Conservation (phyloP, 2,113 vertebrate species). For the Strix aluco region DNA sequence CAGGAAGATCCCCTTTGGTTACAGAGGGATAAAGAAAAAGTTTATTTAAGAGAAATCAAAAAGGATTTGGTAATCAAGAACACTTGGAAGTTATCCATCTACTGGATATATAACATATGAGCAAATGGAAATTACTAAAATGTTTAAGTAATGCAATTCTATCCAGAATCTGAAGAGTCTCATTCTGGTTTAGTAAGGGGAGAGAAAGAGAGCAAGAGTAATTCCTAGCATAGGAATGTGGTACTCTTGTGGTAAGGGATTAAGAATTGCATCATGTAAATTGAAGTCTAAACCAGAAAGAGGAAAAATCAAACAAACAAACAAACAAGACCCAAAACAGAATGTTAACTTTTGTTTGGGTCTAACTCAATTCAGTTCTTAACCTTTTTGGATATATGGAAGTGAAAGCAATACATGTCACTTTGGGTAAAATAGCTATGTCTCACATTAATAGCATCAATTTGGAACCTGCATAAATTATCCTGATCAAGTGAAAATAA, state of each 20-base stretch:
- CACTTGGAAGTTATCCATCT: constrained; percentile 53
- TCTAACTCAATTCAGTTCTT: constrained; percentile 16
- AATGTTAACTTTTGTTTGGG: constrained; percentile 27
- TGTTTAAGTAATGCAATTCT: constrained; percentile 50
- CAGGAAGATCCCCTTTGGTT: constrained; percentile 4
- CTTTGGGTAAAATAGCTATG: neutral
- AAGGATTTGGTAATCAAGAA: constrained; percentile 61
- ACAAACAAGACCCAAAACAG: neutral
- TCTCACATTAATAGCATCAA: constrained; percentile 20
- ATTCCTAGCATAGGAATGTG: neutral
- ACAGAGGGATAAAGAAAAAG: constrained; percentile 23
- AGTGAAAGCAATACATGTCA: constrained; percentile 6
- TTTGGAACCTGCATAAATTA: constrained; percentile 44
- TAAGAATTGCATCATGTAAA: constrained; percentile 19
- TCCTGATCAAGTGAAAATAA: constrained; percentile 54
- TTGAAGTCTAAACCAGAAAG: constrained; percentile 48
- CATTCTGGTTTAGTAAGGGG: neutral
- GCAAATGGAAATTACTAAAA: constrained; percentile 40
- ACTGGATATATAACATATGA: constrained; percentile 38
- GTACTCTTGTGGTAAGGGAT: neutral
- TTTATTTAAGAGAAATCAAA: constrained; percentile 51
- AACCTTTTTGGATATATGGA: neutral
- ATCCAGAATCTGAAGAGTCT: constrained; percentile 38
- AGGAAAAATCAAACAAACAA: constrained; percentile 31
- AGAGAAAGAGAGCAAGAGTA: neutral